Percentiles rank a stretch among this genome's conserved stretches.
phyloP scores from a whole-genome alignment of 2,113 vertebrate species.

The Heptranchias perlo region DNA sequence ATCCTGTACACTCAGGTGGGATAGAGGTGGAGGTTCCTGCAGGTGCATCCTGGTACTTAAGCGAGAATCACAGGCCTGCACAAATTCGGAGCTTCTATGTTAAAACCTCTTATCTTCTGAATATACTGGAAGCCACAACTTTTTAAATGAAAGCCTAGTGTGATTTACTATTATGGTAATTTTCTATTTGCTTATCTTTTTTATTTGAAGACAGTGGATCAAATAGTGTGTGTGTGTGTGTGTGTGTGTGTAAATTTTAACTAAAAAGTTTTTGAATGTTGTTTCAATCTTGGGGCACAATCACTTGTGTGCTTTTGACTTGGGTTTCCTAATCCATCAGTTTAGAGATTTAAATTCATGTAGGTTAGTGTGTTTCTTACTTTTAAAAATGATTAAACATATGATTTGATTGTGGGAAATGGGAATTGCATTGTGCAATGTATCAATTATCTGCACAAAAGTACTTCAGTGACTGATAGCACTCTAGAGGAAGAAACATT shows the following conservation, averaged over 20 bases:
- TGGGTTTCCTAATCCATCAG: background rate
- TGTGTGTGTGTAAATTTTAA: too few relatives aligned
- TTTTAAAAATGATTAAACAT: background rate
- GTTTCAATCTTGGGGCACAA: background rate
- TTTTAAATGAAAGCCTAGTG: background rate
- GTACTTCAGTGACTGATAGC: background rate
- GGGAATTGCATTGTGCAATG: background rate
- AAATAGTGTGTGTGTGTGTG: too few relatives aligned
- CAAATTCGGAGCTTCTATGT: background rate
- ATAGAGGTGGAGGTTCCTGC: background rate
- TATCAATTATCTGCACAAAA: background rate
- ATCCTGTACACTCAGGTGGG: background rate
- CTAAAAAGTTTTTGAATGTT: background rate
- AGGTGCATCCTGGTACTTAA: background rate
- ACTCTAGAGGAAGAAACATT: background rate
- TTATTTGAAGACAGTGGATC: too few relatives aligned
- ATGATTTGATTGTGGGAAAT: background rate
- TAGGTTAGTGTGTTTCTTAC: background rate
- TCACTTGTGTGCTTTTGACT: background rate
- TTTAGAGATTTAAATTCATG: background rate
- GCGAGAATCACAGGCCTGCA: background rate
- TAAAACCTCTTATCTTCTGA: background rate
- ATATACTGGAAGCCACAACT: background rate
- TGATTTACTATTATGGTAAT: background rate
- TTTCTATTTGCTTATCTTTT: too few relatives aligned